Base-by-base conservation (phyloP, 23 tunicate species). In the Trididemnum miniatum region DNA sequence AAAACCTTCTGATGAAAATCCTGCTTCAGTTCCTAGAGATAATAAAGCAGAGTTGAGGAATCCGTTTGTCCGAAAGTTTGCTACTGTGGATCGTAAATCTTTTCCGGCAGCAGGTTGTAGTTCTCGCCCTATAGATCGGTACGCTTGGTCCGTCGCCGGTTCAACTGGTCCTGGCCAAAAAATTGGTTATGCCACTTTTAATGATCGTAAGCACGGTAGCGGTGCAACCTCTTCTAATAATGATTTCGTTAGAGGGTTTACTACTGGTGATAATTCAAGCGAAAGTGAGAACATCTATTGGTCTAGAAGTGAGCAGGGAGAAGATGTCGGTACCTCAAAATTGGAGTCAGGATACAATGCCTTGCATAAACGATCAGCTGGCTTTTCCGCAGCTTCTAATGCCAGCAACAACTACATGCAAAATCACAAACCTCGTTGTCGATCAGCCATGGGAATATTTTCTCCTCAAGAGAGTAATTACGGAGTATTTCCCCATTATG, bases 291-390 rank as follows among this genome's bases (percentile, higher is more conserved):
- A 22, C 3, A 62, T 62, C n/a, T 62, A 62, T 24, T 62, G 67
- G 67, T 62, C 67, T 62, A 62, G 26, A 24, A n/a, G 67, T 62
- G 67, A 62, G 29, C n/a, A 62, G n/a, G 28, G 5, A 62, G 67
- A 22, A 22, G n/a, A 24, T 24, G 67, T 62, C 67, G 3, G 26
- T 12, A 20, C 5, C 3, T 3, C 67, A 20, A 22, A 5, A 18
- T 20, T 24, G 26, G 67, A 3, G 28, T 22, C 26, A 22, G 67
- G 67, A 20, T 3, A 22, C 67, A 62, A 24, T 62, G n/a, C 67
- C 26, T n/a, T 62, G 67, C 67, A 22, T 12, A 62, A n/a, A 62
- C 4, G 3, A 3, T 12, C 67, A 4, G 3, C 67, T 24, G 5
- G 5, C 26, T 20, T 62, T 3, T 26, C 67, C 4, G 15, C 15